Percentiles rank a stretch among this genome's conserved stretches.
Evolutionary conservation across 2,888 invertebrate genomes (phyloP).

Genomic region (Chironomus riparius): DNA sequence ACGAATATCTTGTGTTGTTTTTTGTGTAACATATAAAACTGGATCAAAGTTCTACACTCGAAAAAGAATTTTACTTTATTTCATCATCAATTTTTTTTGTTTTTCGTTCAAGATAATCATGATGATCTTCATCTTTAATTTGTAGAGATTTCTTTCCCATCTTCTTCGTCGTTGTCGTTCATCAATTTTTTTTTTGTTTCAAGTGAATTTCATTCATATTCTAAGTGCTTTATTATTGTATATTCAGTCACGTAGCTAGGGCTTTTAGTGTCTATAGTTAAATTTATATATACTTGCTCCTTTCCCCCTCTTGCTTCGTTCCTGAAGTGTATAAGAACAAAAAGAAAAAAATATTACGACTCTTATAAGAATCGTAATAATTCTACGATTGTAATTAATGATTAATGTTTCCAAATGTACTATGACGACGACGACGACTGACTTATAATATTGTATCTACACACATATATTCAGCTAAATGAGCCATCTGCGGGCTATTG

Average conservation of each 20-base stretch:
- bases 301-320: background rate
- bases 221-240: background rate
- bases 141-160: background rate
- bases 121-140: background rate
- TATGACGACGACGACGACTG: background rate
- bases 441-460: background rate
- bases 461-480: conserved; percentile 14
- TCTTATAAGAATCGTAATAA: background rate
- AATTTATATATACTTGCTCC: no score
- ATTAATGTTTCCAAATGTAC: conserved; percentile 19
- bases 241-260: background rate
- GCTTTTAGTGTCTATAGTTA: no score
- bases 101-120: background rate
- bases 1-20: no score
- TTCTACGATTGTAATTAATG: conserved; percentile 25
- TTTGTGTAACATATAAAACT: background rate
- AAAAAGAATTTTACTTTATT: background rate
- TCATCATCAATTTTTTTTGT: background rate
- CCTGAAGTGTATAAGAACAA: no score
- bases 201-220: conserved; percentile 10
- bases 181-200: conserved; percentile 8
- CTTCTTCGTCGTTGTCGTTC: background rate
- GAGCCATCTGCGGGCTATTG: conserved; percentile 22
- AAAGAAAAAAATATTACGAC: no score
- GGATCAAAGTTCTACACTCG: conserved; percentile 14